Conservation (phyloP, 2,113 vertebrate genomes). For the Todiramphus saurophagus region DNA sequence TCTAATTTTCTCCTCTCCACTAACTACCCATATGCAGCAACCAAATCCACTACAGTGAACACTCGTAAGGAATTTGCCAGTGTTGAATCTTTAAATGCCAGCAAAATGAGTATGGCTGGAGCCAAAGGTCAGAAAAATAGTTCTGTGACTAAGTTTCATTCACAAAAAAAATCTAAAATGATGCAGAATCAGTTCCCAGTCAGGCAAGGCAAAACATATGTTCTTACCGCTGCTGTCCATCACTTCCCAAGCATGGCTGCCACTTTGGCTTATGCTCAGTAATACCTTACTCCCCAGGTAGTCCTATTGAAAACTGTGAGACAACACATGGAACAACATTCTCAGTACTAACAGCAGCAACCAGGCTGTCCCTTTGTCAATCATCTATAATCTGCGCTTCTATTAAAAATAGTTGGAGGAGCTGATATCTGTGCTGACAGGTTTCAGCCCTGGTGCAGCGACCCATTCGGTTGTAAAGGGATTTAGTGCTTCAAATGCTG, state of each 20-base stretch:
- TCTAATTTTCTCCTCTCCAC: background rate
- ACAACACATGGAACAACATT: background rate
- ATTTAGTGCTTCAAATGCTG: slow-evolving; percentile 16
- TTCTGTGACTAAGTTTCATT: background rate
- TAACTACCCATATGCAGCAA: background rate
- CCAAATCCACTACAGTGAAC: background rate
- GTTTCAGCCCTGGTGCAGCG: background rate
- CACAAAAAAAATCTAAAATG: background rate
- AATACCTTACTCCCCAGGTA: slow-evolving; percentile 12
- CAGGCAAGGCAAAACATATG: background rate
- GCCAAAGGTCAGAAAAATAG: background rate
- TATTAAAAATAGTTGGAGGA: slow-evolving; percentile 40
- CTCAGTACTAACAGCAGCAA: background rate
- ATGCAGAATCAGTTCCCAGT: background rate
- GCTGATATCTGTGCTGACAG: background rate
- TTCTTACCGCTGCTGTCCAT: background rate
- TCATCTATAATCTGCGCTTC: background rate
- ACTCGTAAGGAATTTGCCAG: background rate
- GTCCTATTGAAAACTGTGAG: background rate
- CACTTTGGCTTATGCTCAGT: background rate
- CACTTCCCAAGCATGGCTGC: background rate
- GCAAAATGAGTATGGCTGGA: background rate
- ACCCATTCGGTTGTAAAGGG: background rate
- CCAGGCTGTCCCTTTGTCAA: background rate
- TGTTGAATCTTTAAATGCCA: background rate